These are phyloP conservation scores for Poicephalus meyeri DNA, from an alignment of 2,113 vertebrate genomes.

Conservation along the genomic window DNA sequence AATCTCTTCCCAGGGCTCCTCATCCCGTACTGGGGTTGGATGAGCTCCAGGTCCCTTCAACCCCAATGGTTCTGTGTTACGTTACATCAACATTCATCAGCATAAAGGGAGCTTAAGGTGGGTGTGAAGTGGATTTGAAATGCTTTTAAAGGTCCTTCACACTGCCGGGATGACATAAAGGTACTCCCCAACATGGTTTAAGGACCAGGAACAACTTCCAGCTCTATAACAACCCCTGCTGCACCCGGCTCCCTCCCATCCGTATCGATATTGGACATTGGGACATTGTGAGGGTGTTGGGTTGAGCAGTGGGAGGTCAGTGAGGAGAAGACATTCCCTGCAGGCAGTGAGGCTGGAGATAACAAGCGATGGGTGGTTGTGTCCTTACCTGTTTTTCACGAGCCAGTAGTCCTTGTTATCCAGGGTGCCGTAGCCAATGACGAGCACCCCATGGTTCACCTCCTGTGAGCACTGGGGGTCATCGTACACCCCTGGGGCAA, in stretches of 20 bases:
- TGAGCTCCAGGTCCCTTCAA: not conserved
- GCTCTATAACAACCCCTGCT: fast-evolving
- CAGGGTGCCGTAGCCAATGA: slow-evolving; percentile 84
- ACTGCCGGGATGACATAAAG: not conserved
- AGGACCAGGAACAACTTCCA: not conserved
- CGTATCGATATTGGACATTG: fast-evolving
- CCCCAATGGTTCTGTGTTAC: not conserved
- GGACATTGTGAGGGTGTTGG: too few relatives aligned
- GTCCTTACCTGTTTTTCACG: slow-evolving; percentile 91
- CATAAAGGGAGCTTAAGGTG: not conserved
- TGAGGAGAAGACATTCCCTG: not conserved
- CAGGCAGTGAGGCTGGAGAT: fast-evolving
- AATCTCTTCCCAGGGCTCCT: not conserved
- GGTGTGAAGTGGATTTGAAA: not conserved
- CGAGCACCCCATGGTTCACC: slow-evolving; percentile 85
- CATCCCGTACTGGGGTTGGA: not conserved
- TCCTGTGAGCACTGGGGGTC: slow-evolving; percentile 77
- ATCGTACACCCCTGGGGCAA: slow-evolving; percentile 83
- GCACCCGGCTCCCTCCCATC: not conserved
- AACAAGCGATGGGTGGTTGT: fast-evolving
- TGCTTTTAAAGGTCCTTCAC: not conserved
- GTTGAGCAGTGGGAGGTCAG: not conserved
- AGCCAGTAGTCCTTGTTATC: slow-evolving; percentile 89
- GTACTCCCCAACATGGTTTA: not conserved
- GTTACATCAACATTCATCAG: fast-evolving